Evolutionary conservation across 1,140 invertebrate species (phyloP).

Genomic region (Copidosoma floridanum): DNA sequence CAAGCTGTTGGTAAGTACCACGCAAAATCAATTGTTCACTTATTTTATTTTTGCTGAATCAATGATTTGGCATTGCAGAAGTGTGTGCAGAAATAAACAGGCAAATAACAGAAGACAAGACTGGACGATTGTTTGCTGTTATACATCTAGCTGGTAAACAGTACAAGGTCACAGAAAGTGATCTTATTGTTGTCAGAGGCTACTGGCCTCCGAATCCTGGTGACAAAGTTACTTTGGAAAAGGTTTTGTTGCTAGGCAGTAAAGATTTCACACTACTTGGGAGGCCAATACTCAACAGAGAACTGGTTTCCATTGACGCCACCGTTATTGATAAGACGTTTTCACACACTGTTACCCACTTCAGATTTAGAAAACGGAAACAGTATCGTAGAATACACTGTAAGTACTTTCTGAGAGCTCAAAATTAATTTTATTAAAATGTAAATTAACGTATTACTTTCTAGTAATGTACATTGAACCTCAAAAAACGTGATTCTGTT

Average conservation of each 20-base stretch:
- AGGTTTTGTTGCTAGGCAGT: slow-evolving; percentile 82
- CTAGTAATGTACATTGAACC: too few relatives aligned
- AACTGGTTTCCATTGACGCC: slow-evolving; percentile 74
- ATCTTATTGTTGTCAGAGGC: slow-evolving; percentile 80
- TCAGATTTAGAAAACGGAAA: slow-evolving; percentile 73
- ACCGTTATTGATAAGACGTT: slow-evolving; percentile 89
- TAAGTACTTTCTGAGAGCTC: slow-evolving; percentile 45
- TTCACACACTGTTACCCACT: slow-evolving; percentile 77
- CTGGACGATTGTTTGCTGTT: slow-evolving; percentile 82
- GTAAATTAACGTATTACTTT: background rate
- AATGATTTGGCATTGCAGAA: slow-evolving; percentile 44
- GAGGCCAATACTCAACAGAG: slow-evolving; percentile 73
- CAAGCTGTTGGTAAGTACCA: slow-evolving; percentile 28
- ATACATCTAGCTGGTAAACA: slow-evolving; percentile 82
- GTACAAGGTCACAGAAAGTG: slow-evolving; percentile 83
- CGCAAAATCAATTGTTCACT: background rate
- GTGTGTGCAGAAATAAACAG: slow-evolving; percentile 61
- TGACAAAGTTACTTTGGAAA: slow-evolving; percentile 81
- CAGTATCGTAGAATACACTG: slow-evolving; percentile 75
- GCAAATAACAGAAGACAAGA: slow-evolving; percentile 56
- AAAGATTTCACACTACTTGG: slow-evolving; percentile 85
- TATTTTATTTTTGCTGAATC: slow-evolving; percentile 4
- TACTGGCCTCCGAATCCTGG: slow-evolving; percentile 82
- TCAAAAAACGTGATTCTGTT: too few relatives aligned
- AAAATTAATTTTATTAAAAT: background rate